Base-by-base conservation (phyloP, 2,888 invertebrate species). In the Drosophila histrio region DNA sequence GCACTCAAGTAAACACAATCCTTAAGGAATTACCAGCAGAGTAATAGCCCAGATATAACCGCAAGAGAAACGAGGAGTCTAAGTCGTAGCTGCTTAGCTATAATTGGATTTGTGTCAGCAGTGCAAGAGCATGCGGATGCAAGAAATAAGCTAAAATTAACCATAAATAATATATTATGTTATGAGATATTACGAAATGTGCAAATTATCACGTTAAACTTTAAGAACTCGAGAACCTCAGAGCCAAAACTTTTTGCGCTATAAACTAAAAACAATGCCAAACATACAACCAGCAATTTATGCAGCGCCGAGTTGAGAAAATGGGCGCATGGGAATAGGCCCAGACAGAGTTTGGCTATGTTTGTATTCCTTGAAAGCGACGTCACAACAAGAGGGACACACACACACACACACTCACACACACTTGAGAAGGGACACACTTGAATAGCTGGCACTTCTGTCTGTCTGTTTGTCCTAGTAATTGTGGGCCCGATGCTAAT, bases 1-100 rank as follows among this genome's bases (percentile, higher is more conserved):
- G 82, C 87, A 77, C 84, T 86, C 84, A 73, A 86, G 84, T 79
- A 83, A 82, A 80, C 84, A 80, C 65, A 87, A 87, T 87, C 88
- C 87, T 86, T 50, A 71, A 76, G 87, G 87, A 85, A 88, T 87
- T 84, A 86, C 87, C 70, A 82, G 68, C 73, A 69, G 28, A 76
- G 72, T 79, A 81, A 83, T 79, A 71, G 83, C 67, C 39, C 63
- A 61, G 43, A 36, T 21, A 43, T 26, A 43, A n/a, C 13, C 57
- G 11, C 3, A 52, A 11, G 5, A 53, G 30, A 13, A 41, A 32
- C 6, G n/a, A 3, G 19, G n/a, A 32, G 36, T 61, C 59, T 19
- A 57, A 77, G 57, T 72, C 68, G 73, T 43, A 56, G 59, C 67
- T 81, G 81, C 86, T 79, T 74, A 67, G 67, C 44, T 71, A 70